Conservation (phyloP, 2,113 vertebrate genomes). For the Cebidichthys violaceus region DNA sequence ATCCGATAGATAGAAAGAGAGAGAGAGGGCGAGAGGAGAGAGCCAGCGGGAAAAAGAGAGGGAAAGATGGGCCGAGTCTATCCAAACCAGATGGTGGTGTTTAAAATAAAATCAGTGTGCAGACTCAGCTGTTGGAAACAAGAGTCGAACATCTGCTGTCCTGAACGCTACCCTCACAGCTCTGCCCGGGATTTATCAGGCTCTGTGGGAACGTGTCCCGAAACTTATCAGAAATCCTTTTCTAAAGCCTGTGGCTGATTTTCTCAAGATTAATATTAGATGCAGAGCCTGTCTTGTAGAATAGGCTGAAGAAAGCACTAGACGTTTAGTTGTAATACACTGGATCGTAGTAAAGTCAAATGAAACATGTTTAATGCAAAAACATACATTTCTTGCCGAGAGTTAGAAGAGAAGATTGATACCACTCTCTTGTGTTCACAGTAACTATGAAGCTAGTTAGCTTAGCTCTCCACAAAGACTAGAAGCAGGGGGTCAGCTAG, state of each 20-base stretch:
- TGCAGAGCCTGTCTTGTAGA: background rate
- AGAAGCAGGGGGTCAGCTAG: background rate
- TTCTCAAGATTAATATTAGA: constrained; percentile 6
- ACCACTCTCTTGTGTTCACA: background rate
- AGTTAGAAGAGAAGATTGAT: background rate
- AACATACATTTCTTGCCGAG: background rate
- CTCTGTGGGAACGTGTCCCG: constrained; percentile 41
- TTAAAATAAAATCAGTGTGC: constrained; percentile 79
- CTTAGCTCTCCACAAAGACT: constrained; percentile 6
- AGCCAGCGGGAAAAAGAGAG: constrained; percentile 26
- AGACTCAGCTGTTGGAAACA: constrained; percentile 80
- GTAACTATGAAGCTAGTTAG: background rate
- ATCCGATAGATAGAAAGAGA: constrained; percentile 43
- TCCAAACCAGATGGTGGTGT: constrained; percentile 74
- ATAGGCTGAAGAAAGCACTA: background rate
- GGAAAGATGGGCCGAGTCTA: constrained; percentile 55
- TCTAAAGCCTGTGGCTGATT: constrained; percentile 40
- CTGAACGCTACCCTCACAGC: constrained; percentile 30
- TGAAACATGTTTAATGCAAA: background rate
- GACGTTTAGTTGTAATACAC: constrained; percentile 4
- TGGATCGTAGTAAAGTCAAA: background rate
- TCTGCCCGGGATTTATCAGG: constrained; percentile 47
- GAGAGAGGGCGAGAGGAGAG: background rate
- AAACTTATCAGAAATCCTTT: constrained; percentile 48
- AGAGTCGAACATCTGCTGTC: constrained; percentile 76